phyloP scores from a whole-genome alignment of 2,888 invertebrate genomes.

The Drosophila lutescens region DNA sequence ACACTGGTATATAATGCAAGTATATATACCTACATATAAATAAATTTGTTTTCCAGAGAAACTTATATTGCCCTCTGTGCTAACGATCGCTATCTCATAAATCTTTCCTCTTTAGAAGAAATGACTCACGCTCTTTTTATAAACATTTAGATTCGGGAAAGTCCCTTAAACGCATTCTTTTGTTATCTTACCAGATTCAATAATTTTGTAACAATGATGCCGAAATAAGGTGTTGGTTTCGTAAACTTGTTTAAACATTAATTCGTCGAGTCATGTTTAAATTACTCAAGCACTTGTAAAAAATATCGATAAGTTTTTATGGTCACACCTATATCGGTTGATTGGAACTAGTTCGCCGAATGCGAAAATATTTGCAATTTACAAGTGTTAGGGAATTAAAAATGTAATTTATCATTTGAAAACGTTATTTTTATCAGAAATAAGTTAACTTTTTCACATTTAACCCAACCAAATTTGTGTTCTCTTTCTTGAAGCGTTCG shows the following conservation, averaged over 20 bases:
- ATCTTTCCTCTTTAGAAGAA: background rate
- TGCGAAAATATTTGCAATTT: background rate
- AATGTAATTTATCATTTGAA: background rate
- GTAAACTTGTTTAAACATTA: background rate
- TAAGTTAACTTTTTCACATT: too few relatives aligned
- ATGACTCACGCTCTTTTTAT: background rate
- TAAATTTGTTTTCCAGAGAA: too few relatives aligned
- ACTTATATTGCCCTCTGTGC: too few relatives aligned
- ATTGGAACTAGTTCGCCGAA: background rate
- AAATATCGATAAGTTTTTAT: background rate
- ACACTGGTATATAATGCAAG: too few relatives aligned
- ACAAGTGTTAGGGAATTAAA: background rate
- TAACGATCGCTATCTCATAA: background rate
- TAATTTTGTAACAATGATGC: background rate
- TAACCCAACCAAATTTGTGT: background rate
- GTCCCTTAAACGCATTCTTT: background rate
- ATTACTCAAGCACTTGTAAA: background rate
- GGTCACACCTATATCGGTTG: background rate
- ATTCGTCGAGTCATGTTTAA: background rate
- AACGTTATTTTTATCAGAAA: background rate
- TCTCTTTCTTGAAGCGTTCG: constrained; percentile 13
- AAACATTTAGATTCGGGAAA: background rate
- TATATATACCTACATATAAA: too few relatives aligned
- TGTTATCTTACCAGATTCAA: background rate
- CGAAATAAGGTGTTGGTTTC: background rate